A percentile compares a stretch with the other conserved stretches of the same genome.
Evolutionary conservation across 1,140 invertebrate species (phyloP).

Genomic region (Mylabris phalerata): DNA sequence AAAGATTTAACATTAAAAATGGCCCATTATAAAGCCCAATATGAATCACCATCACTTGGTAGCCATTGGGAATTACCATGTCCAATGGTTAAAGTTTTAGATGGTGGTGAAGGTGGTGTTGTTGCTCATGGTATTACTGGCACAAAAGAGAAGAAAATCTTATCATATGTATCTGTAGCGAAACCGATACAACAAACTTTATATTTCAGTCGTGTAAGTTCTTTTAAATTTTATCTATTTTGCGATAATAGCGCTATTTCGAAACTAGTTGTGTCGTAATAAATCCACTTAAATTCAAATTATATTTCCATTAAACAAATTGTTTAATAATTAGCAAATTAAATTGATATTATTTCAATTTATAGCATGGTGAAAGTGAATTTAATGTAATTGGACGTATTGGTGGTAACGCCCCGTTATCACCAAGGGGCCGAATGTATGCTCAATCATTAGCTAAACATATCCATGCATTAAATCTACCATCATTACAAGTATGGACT

Average conservation of each 20-base stretch:
- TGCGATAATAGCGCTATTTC: too few relatives aligned
- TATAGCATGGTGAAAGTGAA: conserved; percentile 86
- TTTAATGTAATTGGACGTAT: conserved; percentile 87
- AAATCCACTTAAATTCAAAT: too few relatives aligned
- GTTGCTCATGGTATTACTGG: conserved; percentile 54
- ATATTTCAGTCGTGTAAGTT: conserved; percentile 37
- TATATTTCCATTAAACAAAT: not conserved
- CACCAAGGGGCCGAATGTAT: conserved; percentile 72
- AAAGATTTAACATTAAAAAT: conserved; percentile 78
- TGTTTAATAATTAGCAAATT: not conserved
- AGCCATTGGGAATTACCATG: conserved; percentile 42
- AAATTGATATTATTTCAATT: conserved; percentile 13
- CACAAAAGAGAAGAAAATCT: conserved; percentile 64
- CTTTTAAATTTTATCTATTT: too few relatives aligned
- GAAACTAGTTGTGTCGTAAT: too few relatives aligned
- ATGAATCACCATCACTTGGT: conserved; percentile 64
- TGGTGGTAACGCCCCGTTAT: conserved; percentile 81
- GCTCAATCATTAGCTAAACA: conserved; percentile 66
- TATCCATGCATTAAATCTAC: conserved; percentile 60
- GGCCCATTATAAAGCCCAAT: conserved; percentile 74
- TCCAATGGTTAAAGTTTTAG: conserved; percentile 61
- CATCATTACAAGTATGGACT: conserved; percentile 78
- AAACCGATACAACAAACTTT: conserved; percentile 48
- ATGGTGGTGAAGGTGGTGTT: conserved; percentile 59
- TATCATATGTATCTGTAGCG: conserved; percentile 70